phyloP scores from a whole-genome alignment of 2,113 vertebrate species.

The Tachysurus fulvidraco region DNA sequence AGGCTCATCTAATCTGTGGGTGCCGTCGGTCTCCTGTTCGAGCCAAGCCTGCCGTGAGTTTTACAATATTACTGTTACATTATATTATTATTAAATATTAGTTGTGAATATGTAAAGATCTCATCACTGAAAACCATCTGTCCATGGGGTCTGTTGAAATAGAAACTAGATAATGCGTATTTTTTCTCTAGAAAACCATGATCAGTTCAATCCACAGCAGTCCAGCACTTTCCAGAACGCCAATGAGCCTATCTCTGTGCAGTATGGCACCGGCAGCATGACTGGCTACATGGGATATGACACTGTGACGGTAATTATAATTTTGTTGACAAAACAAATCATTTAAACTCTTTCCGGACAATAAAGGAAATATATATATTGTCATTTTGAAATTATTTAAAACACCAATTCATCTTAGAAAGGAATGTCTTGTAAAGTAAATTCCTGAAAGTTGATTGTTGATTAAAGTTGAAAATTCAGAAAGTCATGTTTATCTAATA shows the following conservation, averaged over 20 bases:
- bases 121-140: neutral
- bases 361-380: neutral
- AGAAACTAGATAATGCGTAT: neutral
- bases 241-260: constrained; percentile 52
- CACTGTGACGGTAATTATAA: constrained; percentile 57
- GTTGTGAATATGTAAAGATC: neutral
- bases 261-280: constrained; percentile 71
- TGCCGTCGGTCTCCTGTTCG: constrained; percentile 66
- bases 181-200: constrained; percentile 61
- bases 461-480: too few species aligned
- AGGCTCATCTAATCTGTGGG: constrained; percentile 71
- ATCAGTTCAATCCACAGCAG: constrained; percentile 56
- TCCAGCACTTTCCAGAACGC: constrained; percentile 55
- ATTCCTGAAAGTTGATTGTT: too few species aligned
- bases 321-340: neutral
- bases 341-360: neutral
- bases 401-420: neutral
- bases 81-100: neutral
- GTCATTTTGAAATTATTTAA: neutral
- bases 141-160: neutral
- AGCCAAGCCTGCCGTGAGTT: constrained; percentile 68
- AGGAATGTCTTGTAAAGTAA: neutral
- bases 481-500: neutral
- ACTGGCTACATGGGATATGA: constrained; percentile 61
- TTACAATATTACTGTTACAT: neutral